A percentile compares a stretch with the other conserved stretches of the same genome.
These are phyloP conservation scores for Pogonognathellus flavescens DNA, from an alignment of 1,140 invertebrate genomes.

Conservation along the genomic window DNA sequence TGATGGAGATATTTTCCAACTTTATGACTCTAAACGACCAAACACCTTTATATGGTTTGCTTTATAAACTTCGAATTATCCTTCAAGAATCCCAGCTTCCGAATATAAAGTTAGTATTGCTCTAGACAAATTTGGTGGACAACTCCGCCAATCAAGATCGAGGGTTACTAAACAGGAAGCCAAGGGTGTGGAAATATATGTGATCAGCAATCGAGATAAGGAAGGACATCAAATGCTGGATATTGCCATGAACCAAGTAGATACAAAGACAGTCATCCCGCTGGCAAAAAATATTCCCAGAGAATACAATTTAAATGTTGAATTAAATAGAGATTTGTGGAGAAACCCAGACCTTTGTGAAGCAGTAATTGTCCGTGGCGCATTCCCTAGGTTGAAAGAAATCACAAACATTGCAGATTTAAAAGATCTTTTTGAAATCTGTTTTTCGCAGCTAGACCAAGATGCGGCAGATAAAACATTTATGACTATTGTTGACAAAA, in stretches of 20 bases:
- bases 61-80: background rate
- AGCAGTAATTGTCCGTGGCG: background rate
- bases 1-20: background rate
- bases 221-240: conserved; percentile 19
- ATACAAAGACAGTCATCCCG: background rate
- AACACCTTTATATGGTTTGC: conserved; percentile 28
- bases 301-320: conserved; percentile 4
- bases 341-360: background rate
- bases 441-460: background rate
- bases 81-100: background rate
- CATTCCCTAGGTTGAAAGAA: background rate
- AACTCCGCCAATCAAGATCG: background rate
- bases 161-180: background rate
- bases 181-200: conserved; percentile 3
- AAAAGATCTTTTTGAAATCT: background rate
- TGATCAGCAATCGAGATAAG: conserved; percentile 15
- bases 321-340: background rate
- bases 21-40: background rate
- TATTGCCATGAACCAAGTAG: background rate
- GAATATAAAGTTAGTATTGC: conserved; percentile 36
- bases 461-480: background rate
- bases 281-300: background rate
- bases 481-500: background rate
- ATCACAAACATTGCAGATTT: background rate
- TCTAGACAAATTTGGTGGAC: background rate